phyloP scores from a whole-genome alignment of 2,888 invertebrate genomes.

The Stenichneumon culpator region DNA sequence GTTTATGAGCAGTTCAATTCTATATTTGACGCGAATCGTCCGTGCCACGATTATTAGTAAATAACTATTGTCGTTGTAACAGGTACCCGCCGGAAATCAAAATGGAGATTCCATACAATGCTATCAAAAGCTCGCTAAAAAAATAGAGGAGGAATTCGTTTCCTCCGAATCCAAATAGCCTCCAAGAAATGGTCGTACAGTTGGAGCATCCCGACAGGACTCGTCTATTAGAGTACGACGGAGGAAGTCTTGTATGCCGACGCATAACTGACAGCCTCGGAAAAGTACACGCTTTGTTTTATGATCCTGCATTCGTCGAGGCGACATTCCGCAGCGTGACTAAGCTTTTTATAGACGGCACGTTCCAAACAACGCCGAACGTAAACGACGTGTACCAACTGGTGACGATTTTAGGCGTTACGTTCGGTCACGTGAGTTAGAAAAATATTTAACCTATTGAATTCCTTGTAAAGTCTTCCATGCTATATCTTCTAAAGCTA shows the following conservation, averaged over 20 bases:
- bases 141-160: conserved; percentile 24
- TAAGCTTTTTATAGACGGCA: conserved; percentile 52
- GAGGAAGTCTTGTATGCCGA: not conserved
- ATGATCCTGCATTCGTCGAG: conserved; percentile 34
- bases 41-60: too few relatives aligned
- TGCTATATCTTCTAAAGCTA: too few relatives aligned
- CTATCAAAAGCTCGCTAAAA: conserved; percentile 16
- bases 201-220: conserved; percentile 25
- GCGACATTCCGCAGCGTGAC: not conserved
- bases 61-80: too few relatives aligned
- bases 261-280: conserved; percentile 7
- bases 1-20: too few relatives aligned
- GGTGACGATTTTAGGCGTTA: conserved; percentile 42
- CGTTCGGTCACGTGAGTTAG: conserved; percentile 33
- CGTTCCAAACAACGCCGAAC: conserved; percentile 43
- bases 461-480: too few relatives aligned
- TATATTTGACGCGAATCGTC: too few relatives aligned
- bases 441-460: not conserved
- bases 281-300: conserved; percentile 23
- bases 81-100: too few relatives aligned
- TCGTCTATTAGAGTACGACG: conserved; percentile 27
- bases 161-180: conserved; percentile 23
- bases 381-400: conserved; percentile 16
- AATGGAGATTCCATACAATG: too few relatives aligned
- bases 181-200: conserved; percentile 22